phyloP scores from a whole-genome alignment of 2,888 invertebrate species.

The Atrina japonica region DNA sequence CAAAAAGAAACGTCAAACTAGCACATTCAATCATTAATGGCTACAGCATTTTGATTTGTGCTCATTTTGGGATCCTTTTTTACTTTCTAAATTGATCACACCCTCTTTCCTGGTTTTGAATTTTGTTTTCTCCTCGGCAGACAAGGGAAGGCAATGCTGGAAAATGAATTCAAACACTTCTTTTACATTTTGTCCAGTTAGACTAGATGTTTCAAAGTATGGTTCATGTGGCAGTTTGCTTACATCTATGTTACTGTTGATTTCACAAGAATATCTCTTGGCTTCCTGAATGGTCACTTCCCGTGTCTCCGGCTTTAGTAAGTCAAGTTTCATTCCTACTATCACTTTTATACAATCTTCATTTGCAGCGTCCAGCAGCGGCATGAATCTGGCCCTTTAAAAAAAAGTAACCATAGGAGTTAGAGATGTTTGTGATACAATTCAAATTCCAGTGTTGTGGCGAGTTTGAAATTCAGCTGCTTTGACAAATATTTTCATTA shows the following conservation, averaged over 20 bases:
- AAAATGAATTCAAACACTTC: conserved; percentile 78
- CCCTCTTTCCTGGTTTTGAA: no score
- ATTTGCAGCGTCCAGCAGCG: conserved; percentile 72
- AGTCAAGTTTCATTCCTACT: conserved; percentile 77
- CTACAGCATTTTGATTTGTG: no score
- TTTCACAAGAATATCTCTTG: conserved; percentile 62
- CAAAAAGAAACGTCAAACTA: no score
- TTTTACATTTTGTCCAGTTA: conserved; percentile 72
- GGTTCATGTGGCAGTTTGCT: conserved; percentile 63
- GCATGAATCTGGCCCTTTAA: conserved; percentile 76
- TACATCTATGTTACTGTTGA: conserved; percentile 66
- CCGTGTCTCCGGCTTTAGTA: conserved; percentile 55
- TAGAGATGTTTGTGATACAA: no score
- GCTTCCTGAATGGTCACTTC: conserved; percentile 73
- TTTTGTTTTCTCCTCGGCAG: neutral
- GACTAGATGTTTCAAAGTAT: conserved; percentile 79
- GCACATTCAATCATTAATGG: no score
- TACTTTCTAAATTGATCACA: no score
- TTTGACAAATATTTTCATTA: neutral
- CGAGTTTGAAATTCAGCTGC: no score
- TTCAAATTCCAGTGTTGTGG: no score
- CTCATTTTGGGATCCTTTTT: no score
- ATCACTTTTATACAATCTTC: conserved; percentile 76
- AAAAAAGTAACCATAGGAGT: conserved; percentile 29
- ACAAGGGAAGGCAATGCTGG: conserved; percentile 67